A percentile compares a stretch with the other conserved stretches of the same genome.
Evolutionary conservation across 2,797 vertebrate species (phyloP).

Genomic region (Rhinophrynus dorsalis): DNA sequence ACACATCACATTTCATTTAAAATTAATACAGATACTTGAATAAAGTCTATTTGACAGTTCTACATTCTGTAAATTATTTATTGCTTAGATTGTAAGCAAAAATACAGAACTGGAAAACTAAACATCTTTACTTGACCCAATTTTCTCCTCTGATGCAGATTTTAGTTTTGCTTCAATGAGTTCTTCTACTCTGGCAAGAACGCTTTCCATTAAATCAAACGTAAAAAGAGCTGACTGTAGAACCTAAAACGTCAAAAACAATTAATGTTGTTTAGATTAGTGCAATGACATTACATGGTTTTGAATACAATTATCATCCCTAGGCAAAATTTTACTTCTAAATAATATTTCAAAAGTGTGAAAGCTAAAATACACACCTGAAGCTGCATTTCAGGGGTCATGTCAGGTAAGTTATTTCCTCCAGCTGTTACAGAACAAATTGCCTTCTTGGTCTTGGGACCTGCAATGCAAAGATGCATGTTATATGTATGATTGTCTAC

Average conservation of each 20-base stretch:
- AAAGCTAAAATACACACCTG: conserved; percentile 70
- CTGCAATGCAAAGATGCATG: conserved; percentile 57
- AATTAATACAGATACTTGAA: neutral
- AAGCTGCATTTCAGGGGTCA: conserved; percentile 88
- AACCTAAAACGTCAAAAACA: conserved; percentile 74
- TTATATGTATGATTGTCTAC: neutral
- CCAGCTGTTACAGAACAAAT: conserved; percentile 75
- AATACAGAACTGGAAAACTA: conserved; percentile 39
- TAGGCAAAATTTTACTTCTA: conserved; percentile 6
- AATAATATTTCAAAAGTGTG: conserved; percentile 4
- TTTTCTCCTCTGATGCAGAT: conserved; percentile 61
- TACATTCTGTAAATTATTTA: conserved; percentile 41
- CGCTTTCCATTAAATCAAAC: conserved; percentile 95
- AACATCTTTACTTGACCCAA: conserved; percentile 55
- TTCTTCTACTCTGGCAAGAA: conserved; percentile 88
- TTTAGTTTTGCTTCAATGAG: conserved; percentile 80
- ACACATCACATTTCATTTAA: neutral
- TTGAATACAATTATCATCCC: neutral
- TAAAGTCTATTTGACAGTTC: too few species aligned
- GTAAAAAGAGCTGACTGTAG: conserved; percentile 90
- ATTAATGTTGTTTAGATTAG: conserved; percentile 46
- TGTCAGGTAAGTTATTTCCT: conserved; percentile 78
- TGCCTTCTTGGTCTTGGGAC: conserved; percentile 58
- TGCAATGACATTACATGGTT: neutral
- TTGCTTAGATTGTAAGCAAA: conserved; percentile 11